Conservation (phyloP, 92 coral and sea anemone genomes). For the Muricea muricata region DNA sequence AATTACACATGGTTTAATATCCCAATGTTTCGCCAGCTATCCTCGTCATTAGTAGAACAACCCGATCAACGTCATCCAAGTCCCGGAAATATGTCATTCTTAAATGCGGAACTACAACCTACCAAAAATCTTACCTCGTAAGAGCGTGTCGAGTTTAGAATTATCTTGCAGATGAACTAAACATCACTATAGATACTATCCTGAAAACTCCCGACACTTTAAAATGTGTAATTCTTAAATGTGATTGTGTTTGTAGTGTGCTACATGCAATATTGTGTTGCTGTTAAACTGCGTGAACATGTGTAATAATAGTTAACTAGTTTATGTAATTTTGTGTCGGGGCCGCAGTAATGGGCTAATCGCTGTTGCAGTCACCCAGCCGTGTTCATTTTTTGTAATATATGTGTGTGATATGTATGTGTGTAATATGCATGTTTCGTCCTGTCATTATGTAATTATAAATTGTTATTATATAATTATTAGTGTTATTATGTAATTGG, state of each 20-base stretch:
- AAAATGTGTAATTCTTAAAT: slow-evolving; percentile 49
- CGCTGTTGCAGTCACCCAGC: slow-evolving; percentile 2
- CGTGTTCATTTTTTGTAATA: too few species aligned
- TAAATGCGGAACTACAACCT: slow-evolving; percentile 51
- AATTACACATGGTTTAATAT: slow-evolving; percentile 53
- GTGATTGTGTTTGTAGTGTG: slow-evolving; percentile 36
- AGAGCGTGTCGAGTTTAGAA: neutral
- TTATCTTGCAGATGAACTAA: slow-evolving; percentile 4
- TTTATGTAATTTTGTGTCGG: neutral
- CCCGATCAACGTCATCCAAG: slow-evolving; percentile 43
- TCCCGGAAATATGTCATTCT: slow-evolving; percentile 48
- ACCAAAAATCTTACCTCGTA: slow-evolving; percentile 45
- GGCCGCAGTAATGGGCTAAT: neutral
- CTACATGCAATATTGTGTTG: slow-evolving; percentile 31
- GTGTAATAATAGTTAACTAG: neutral
- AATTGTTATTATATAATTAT: too few species aligned
- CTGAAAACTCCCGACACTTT: neutral
- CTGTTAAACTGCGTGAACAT: neutral
- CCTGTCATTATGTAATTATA: too few species aligned
- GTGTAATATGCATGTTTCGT: too few species aligned
- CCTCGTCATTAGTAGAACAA: slow-evolving; percentile 37
- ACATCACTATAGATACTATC: neutral
- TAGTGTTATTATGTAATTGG: too few species aligned
- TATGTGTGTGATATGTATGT: too few species aligned
- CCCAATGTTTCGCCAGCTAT: slow-evolving; percentile 42